Evolutionary conservation across 2,888 invertebrate genomes (phyloP).

Genomic region (Meteorus colon): DNA sequence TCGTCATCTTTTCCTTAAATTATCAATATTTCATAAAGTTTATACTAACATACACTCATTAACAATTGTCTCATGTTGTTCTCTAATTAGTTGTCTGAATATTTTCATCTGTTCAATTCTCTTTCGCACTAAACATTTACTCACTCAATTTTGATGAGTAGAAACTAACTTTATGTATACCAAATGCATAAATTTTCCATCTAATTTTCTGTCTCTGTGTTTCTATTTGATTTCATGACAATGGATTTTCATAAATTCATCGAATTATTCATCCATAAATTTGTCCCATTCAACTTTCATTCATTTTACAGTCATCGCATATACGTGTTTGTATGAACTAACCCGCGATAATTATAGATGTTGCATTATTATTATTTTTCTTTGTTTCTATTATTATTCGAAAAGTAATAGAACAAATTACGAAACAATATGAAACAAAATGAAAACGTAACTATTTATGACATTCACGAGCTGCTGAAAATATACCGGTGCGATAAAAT

Average conservation of each 20-base stretch:
- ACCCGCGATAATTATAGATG: background rate
- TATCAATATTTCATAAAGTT: constrained; percentile 47
- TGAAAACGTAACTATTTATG: constrained; percentile 67
- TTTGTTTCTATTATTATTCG: constrained; percentile 32
- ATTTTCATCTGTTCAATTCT: background rate
- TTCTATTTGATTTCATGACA: constrained; percentile 29
- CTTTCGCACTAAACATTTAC: background rate
- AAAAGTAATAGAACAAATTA: constrained; percentile 64
- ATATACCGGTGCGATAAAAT: constrained; percentile 3
- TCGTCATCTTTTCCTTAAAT: constrained; percentile 17
- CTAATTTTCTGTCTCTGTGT: background rate
- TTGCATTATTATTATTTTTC: constrained; percentile 8
- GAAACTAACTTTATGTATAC: constrained; percentile 39
- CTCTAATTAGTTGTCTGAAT: background rate
- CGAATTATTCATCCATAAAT: background rate
- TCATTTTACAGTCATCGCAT: constrained; percentile 11
- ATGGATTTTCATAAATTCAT: constrained; percentile 31
- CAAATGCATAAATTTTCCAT: background rate
- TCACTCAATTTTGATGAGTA: constrained; percentile 32
- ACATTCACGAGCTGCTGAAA: constrained; percentile 61
- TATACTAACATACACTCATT: constrained; percentile 67
- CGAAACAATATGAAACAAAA: constrained; percentile 67
- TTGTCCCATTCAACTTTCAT: background rate
- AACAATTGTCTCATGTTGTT: constrained; percentile 54
- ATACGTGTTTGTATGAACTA: background rate